A percentile compares a stretch with the other conserved stretches of the same genome.
These are phyloP conservation scores for Zoroaster sp. DNA, from an alignment of 53 echinoderm and acorn worm genomes.

Conservation along the genomic window DNA sequence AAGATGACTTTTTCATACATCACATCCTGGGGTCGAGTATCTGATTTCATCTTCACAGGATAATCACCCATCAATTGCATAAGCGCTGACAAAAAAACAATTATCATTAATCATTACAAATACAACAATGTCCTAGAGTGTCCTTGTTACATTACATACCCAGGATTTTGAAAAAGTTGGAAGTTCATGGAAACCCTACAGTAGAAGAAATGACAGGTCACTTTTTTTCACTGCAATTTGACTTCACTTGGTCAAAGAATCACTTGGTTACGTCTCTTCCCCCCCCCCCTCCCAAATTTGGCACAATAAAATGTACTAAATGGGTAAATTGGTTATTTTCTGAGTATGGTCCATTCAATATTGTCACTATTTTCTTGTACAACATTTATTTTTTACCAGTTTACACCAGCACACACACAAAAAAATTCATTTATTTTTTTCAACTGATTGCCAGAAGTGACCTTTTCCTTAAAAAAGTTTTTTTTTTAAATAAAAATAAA, in stretches of 20 bases:
- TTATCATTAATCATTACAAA: neutral
- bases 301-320: too few relatives aligned
- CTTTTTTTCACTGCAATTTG: neutral
- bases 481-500: too few relatives aligned
- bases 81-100: slow-evolving; percentile 60
- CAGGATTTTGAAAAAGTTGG: too few relatives aligned
- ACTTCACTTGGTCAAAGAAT: neutral
- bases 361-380: neutral
- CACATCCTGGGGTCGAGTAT: slow-evolving; percentile 29
- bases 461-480: too few relatives aligned
- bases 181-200: neutral
- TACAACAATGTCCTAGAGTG: neutral
- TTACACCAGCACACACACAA: neutral
- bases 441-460: too few relatives aligned
- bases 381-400: neutral
- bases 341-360: too few relatives aligned
- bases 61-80: slow-evolving; percentile 99
- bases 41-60: slow-evolving; percentile 51
- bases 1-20: slow-evolving; percentile 57
- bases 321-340: too few relatives aligned
- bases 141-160: too few relatives aligned
- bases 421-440: neutral
- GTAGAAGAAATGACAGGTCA: neutral
- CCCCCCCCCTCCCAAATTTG: too few relatives aligned
- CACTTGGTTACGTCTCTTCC: too few relatives aligned